A percentile compares a stretch with the other conserved stretches of the same genome.
Conservation (phyloP, 2,797 vertebrate genomes). For the Silurus lanzhouensis region DNA sequence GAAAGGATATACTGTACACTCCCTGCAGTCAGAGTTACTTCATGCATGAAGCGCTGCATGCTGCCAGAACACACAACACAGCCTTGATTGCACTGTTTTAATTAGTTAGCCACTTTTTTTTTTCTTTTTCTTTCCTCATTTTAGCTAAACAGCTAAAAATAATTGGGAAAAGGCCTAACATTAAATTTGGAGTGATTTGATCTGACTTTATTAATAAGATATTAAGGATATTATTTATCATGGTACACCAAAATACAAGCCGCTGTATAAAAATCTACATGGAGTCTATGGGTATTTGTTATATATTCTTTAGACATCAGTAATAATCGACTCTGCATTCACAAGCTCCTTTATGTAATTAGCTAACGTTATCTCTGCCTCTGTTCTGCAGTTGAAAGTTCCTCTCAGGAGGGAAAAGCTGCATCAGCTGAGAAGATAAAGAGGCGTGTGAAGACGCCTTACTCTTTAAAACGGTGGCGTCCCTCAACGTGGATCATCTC, state of each 20-base stretch:
- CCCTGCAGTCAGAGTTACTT: neutral
- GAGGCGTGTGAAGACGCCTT: slow-evolving; percentile 92
- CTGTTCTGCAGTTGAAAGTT: slow-evolving; percentile 71
- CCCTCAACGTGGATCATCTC: slow-evolving; percentile 92
- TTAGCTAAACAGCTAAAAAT: neutral
- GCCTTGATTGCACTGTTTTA: slow-evolving; percentile 8
- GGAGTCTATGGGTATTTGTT: neutral
- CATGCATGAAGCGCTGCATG: neutral
- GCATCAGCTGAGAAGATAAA: slow-evolving; percentile 93
- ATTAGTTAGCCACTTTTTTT: neutral
- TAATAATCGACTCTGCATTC: neutral
- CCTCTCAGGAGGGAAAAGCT: slow-evolving; percentile 74
- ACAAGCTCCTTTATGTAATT: neutral
- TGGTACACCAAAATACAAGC: neutral
- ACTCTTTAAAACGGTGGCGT: slow-evolving; percentile 92
- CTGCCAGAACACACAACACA: neutral
- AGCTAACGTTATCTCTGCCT: neutral
- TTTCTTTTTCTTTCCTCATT: neutral
- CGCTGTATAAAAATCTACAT: neutral
- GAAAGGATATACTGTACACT: neutral
- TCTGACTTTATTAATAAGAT: neutral
- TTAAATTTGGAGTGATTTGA: neutral
- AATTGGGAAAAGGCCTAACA: neutral
- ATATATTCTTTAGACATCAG: neutral
- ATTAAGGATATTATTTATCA: neutral